phyloP scores from a whole-genome alignment of 2,888 invertebrate species.

The Chaetogeoica ovagalla region DNA sequence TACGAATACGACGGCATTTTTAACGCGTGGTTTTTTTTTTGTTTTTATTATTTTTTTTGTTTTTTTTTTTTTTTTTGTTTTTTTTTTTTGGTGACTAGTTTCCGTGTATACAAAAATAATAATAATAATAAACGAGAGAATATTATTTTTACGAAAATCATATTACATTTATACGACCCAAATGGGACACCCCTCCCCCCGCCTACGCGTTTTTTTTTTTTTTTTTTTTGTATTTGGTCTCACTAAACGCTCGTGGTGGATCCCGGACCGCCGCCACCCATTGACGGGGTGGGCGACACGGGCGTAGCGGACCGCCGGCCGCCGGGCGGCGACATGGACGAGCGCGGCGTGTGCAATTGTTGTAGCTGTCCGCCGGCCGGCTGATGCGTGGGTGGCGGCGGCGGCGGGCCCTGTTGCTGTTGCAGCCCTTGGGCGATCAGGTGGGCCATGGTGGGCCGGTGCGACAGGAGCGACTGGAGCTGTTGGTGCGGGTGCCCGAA shows the following conservation, averaged over 20 bases:
- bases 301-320: conserved; percentile 53
- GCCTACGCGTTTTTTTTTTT: neutral
- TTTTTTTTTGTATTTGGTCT: too few species aligned
- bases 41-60: neutral
- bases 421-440: conserved; percentile 54
- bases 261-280: conserved; percentile 51
- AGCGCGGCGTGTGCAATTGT: conserved; percentile 30
- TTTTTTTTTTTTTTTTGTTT: neutral
- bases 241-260: conserved; percentile 51
- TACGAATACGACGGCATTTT: too few species aligned
- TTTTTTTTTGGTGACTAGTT: conserved; percentile 34
- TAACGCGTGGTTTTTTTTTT: neutral
- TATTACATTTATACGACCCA: conserved; percentile 1
- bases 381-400: conserved; percentile 22
- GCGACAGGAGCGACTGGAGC: conserved; percentile 65
- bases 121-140: conserved; percentile 8
- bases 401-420: conserved; percentile 44
- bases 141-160: neutral
- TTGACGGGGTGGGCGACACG: conserved; percentile 51
- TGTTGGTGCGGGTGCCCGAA: conserved; percentile 63
- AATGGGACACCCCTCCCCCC: neutral
- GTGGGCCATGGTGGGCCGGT: conserved; percentile 63
- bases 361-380: conserved; percentile 33
- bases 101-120: conserved; percentile 29
- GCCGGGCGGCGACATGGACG: conserved; percentile 54